These are phyloP conservation scores for Brachyhypopomus occidentalis DNA, from an alignment of 2,113 vertebrate species.

Conservation along the genomic window DNA sequence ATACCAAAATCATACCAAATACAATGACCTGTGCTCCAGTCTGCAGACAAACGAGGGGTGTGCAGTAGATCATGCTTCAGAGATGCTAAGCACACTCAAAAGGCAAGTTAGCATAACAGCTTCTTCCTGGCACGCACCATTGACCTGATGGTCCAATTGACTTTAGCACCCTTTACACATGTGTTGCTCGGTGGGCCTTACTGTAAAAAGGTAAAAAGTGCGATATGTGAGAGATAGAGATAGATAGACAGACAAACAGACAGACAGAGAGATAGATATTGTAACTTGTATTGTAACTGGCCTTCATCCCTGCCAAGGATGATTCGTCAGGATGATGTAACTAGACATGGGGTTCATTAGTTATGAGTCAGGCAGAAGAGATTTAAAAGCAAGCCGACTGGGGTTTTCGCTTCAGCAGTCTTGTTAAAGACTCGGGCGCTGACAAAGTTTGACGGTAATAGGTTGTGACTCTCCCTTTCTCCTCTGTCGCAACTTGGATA, in stretches of 20 bases:
- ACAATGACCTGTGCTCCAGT: background rate
- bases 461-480: conserved; percentile 34
- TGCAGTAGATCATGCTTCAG: background rate
- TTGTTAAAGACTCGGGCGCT: conserved; percentile 26
- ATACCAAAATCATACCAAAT: too few relatives aligned
- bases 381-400: background rate
- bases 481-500: conserved; percentile 21
- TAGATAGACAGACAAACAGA: too few relatives aligned
- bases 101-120: background rate
- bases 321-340: conserved; percentile 43
- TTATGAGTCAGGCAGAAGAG: conserved; percentile 35
- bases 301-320: background rate
- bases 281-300: background rate
- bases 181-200: background rate
- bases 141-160: background rate
- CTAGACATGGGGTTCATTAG: conserved; percentile 43
- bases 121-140: background rate
- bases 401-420: conserved; percentile 17
- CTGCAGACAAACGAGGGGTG: background rate
- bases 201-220: too few relatives aligned
- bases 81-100: background rate
- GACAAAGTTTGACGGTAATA: conserved; percentile 26
- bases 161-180: background rate
- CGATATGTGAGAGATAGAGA: background rate
- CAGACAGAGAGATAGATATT: too few relatives aligned